Percentiles rank a stretch among this genome's conserved stretches.
Conservation (phyloP, 2,888 invertebrate species). For the Eupithecia inturbata region DNA sequence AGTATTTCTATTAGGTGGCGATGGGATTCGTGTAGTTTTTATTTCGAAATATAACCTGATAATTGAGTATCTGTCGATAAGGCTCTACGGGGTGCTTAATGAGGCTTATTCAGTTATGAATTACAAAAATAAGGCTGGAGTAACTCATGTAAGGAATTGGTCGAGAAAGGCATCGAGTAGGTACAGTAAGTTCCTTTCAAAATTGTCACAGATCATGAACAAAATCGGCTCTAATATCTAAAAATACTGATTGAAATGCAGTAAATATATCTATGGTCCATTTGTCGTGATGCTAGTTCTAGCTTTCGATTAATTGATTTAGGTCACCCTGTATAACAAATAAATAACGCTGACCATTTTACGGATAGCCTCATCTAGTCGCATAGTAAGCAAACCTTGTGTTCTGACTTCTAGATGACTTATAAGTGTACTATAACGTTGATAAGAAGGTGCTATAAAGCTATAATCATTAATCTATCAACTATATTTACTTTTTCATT, state of each 20-base stretch:
- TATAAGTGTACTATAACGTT: no score
- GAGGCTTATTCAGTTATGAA: conserved; percentile 1
- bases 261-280: neutral
- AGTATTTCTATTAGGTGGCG: conserved; percentile 30
- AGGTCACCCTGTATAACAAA: no score
- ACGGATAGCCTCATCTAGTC: neutral
- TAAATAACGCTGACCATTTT: neutral
- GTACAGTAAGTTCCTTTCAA: neutral
- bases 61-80: conserved; percentile 25
- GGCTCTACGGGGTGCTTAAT: conserved; percentile 9
- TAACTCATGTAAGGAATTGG: neutral
- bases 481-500: neutral
- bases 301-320: neutral
- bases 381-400: neutral
- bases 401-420: neutral
- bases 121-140: neutral
- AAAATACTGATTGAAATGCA: neutral
- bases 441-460: no score
- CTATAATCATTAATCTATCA: no score
- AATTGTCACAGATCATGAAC: neutral
- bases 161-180: neutral
- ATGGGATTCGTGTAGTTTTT: conserved; percentile 21
- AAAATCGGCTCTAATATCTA: neutral
- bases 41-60: conserved; percentile 10
- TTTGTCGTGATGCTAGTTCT: neutral